Conservation (phyloP, 2,797 vertebrate genomes). For the Margarornis squamiger region DNA sequence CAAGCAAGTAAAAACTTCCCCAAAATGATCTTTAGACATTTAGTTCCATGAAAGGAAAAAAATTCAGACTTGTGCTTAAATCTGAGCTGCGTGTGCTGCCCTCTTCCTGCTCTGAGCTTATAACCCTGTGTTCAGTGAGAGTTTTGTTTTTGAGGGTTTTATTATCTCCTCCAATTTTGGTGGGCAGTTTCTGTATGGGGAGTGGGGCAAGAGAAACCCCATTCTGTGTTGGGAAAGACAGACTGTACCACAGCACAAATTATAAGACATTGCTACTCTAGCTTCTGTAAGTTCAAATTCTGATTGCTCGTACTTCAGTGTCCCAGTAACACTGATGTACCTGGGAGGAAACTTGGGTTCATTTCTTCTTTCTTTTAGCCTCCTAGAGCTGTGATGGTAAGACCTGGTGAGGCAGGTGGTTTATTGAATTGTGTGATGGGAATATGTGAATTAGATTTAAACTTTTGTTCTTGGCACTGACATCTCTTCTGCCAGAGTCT, state of each 20-base stretch:
- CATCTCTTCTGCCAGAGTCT: background rate
- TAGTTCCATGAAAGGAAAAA: conserved; percentile 54
- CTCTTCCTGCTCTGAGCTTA: background rate
- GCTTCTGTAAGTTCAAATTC: background rate
- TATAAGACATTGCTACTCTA: background rate
- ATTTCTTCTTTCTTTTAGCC: background rate
- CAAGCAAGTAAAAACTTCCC: conserved; percentile 43
- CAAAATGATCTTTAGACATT: conserved; percentile 24
- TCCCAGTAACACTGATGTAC: background rate
- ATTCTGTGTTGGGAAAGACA: background rate
- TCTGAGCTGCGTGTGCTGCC: background rate
- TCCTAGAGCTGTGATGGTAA: background rate
- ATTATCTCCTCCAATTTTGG: background rate
- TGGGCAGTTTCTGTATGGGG: background rate
- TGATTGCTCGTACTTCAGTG: background rate
- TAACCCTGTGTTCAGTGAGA: background rate
- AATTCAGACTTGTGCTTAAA: background rate
- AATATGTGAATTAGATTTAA: background rate
- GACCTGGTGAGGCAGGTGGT: background rate
- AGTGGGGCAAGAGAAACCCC: background rate
- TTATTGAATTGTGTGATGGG: background rate
- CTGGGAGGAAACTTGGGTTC: background rate
- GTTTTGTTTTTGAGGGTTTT: background rate
- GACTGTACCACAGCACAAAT: background rate
- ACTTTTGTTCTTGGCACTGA: background rate